phyloP scores from a whole-genome alignment of 2,888 invertebrate genomes.

The Acholoe squamosa region DNA sequence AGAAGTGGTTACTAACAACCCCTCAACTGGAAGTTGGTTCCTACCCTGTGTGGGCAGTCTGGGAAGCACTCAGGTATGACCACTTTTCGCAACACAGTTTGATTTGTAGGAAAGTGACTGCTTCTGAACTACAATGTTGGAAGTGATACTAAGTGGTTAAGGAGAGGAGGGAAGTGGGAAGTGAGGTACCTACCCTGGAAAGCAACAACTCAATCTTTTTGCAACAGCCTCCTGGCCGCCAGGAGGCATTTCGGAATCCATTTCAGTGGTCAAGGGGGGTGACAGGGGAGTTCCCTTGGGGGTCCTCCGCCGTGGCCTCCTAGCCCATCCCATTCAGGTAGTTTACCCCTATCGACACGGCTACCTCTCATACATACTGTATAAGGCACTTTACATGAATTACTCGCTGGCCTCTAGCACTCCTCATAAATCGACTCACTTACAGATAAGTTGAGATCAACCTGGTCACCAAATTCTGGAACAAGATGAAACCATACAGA shows the following conservation, averaged over 20 bases:
- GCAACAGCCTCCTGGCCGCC: too few species aligned
- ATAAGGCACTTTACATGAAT: background rate
- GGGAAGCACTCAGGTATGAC: too few species aligned
- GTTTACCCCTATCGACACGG: background rate
- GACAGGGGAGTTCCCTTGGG: background rate
- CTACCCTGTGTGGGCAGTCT: too few species aligned
- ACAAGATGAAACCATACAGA: background rate
- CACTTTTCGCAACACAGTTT: too few species aligned
- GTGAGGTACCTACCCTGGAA: too few species aligned
- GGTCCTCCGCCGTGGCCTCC: background rate
- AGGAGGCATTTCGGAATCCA: background rate
- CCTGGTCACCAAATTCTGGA: background rate
- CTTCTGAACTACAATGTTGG: too few species aligned
- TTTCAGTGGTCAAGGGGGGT: background rate
- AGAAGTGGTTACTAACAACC: too few species aligned
- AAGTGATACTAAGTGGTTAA: too few species aligned
- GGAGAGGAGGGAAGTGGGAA: too few species aligned
- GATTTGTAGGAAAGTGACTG: too few species aligned
- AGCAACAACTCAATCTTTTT: too few species aligned
- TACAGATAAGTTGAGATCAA: background rate
- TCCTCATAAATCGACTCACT: background rate
- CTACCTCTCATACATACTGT: constrained; percentile 13
- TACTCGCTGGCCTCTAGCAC: background rate
- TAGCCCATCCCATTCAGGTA: background rate
- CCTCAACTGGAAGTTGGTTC: too few species aligned